Conservation (phyloP, 2,797 vertebrate genomes). For the Sebastes kiyomatsui region DNA sequence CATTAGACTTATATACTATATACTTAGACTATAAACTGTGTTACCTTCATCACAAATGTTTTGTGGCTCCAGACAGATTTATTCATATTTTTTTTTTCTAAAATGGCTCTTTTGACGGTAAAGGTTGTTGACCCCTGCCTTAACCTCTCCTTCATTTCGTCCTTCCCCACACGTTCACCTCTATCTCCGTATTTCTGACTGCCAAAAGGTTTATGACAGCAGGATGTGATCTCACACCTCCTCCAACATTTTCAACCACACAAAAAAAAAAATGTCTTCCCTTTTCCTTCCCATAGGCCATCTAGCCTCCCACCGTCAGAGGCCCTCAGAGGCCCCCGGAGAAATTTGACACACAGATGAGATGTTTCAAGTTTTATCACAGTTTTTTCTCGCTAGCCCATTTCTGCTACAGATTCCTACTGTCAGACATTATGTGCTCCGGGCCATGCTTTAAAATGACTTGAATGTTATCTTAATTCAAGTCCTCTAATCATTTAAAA, state of each 20-base stretch:
- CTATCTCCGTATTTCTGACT: constrained; percentile 5
- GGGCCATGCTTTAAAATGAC: background rate
- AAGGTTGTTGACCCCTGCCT: background rate
- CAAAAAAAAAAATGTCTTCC: constrained; percentile 18
- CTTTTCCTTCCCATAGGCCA: background rate
- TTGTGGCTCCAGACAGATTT: too few species aligned
- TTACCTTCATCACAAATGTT: too few species aligned
- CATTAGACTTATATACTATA: too few species aligned
- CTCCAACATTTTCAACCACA: constrained; percentile 54
- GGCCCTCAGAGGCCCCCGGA: constrained; percentile 36
- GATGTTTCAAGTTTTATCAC: constrained; percentile 57
- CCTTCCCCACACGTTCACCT: background rate
- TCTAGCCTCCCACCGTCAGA: background rate
- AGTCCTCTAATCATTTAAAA: background rate
- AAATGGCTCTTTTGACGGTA: too few species aligned
- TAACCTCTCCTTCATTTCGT: background rate
- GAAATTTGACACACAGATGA: constrained; percentile 71
- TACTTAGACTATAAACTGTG: too few species aligned
- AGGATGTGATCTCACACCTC: constrained; percentile 73
- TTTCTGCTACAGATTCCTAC: background rate
- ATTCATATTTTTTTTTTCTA: too few species aligned
- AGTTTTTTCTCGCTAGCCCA: constrained; percentile 9
- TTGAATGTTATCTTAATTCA: background rate
- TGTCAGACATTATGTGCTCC: background rate
- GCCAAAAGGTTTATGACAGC: constrained; percentile 44